Evolutionary conservation across 2,888 invertebrate genomes (phyloP).

Genomic region (Sinotaia quadrata): DNA sequence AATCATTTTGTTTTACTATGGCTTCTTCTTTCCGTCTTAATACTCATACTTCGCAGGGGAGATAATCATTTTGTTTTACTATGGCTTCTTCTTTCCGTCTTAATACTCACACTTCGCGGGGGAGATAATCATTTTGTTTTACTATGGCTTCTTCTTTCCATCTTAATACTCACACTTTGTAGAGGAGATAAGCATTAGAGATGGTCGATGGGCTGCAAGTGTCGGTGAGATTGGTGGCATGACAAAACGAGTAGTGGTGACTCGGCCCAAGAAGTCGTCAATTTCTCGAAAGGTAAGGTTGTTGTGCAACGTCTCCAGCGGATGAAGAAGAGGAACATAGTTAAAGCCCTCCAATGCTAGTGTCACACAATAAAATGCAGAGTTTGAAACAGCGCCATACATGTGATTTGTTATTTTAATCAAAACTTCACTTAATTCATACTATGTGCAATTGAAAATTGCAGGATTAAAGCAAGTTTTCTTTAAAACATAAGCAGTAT

Average conservation of each 20-base stretch:
- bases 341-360: slow-evolving; percentile 62
- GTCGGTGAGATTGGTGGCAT: slow-evolving; percentile 57
- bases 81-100: neutral
- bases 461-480: too few relatives aligned
- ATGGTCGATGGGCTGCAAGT: slow-evolving; percentile 20
- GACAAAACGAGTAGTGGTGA: slow-evolving; percentile 76
- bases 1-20: neutral
- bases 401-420: too few relatives aligned
- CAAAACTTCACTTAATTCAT: too few relatives aligned
- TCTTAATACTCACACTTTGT: slow-evolving; percentile 24
- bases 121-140: slow-evolving; percentile 22
- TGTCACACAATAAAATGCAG: slow-evolving; percentile 78
- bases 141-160: too few relatives aligned
- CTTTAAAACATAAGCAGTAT: too few relatives aligned
- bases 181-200: slow-evolving; percentile 24
- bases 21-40: neutral
- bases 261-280: slow-evolving; percentile 89
- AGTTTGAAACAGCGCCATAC: slow-evolving; percentile 93
- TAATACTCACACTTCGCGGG: slow-evolving; percentile 28
- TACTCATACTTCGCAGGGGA: neutral
- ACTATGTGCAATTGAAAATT: too few relatives aligned
- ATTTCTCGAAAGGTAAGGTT: slow-evolving; percentile 92
- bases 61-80: neutral
- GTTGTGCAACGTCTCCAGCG: slow-evolving; percentile 97
- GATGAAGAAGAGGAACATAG: slow-evolving; percentile 91